Evolutionary conservation across 2,113 vertebrate genomes (phyloP).

Genomic region (Eptesicus fuscus): DNA sequence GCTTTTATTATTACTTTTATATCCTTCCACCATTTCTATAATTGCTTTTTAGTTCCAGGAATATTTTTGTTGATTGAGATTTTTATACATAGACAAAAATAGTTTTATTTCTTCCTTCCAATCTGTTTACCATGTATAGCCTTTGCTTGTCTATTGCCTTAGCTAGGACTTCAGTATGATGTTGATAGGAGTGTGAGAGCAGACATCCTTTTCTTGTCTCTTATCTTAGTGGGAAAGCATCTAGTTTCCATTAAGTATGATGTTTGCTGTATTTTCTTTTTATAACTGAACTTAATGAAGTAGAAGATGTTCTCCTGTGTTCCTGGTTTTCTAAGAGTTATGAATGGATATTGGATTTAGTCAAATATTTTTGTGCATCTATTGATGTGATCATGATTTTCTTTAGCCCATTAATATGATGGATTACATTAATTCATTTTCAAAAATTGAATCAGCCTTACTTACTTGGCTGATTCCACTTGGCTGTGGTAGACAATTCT

Average conservation of each 20-base stretch:
- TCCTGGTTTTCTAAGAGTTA: not conserved
- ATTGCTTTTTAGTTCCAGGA: not conserved
- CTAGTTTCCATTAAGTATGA: not conserved
- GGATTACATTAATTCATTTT: not conserved
- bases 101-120: slow-evolving; percentile 25
- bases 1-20: not conserved
- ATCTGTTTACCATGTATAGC: not conserved
- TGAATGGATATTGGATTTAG: not conserved
- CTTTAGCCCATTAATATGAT: not conserved
- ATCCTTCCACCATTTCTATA: not conserved
- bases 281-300: not conserved
- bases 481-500: not conserved
- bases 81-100: not conserved
- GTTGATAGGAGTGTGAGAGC: not conserved
- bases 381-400: not conserved
- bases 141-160: not conserved
- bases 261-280: not conserved
- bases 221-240: not conserved
- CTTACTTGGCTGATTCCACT: not conserved
- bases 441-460: slow-evolving; percentile 1
- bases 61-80: not conserved
- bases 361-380: not conserved
- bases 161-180: not conserved
- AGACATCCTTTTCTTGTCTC: not conserved
- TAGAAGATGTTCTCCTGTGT: not conserved